Conservation (phyloP, 2,888 invertebrate genomes). For the Deilephila elpenor region DNA sequence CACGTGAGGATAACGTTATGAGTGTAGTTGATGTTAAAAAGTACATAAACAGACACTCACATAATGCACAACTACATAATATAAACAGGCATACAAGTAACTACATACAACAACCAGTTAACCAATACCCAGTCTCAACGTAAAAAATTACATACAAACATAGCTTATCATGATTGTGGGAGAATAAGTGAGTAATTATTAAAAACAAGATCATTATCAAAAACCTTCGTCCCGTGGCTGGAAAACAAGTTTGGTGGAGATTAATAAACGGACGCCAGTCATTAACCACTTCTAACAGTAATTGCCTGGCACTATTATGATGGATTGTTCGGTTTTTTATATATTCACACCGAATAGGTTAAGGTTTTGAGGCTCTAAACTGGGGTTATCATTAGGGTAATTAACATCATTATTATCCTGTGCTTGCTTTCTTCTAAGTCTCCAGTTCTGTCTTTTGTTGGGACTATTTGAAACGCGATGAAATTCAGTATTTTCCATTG, state of each 20-base stretch:
- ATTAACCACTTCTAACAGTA: conserved; percentile 81
- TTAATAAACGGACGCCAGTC: conserved; percentile 78
- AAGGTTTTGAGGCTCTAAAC: conserved; percentile 64
- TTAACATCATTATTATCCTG: neutral
- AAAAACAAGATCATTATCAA: conserved; percentile 82
- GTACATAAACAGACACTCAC: too few species aligned
- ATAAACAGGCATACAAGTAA: neutral
- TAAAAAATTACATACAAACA: conserved; percentile 79
- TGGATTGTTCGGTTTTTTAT: conserved; percentile 79
- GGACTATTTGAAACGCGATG: too few species aligned
- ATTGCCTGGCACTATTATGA: conserved; percentile 81
- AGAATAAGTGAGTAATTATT: conserved; percentile 81
- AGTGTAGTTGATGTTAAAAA: too few species aligned
- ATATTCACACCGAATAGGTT: conserved; percentile 71
- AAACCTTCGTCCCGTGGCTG: conserved; percentile 75
- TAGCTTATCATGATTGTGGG: conserved; percentile 78
- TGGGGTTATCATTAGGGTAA: conserved; percentile 17
- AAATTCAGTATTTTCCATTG: too few species aligned
- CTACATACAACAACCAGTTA: neutral
- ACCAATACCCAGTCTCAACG: neutral
- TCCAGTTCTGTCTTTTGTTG: neutral
- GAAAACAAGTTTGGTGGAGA: conserved; percentile 77
- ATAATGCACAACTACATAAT: too few species aligned
- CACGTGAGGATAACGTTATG: too few species aligned
- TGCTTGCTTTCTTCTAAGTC: neutral